Conservation (phyloP, 2,113 vertebrate species). For the Saccopteryx leptura region DNA sequence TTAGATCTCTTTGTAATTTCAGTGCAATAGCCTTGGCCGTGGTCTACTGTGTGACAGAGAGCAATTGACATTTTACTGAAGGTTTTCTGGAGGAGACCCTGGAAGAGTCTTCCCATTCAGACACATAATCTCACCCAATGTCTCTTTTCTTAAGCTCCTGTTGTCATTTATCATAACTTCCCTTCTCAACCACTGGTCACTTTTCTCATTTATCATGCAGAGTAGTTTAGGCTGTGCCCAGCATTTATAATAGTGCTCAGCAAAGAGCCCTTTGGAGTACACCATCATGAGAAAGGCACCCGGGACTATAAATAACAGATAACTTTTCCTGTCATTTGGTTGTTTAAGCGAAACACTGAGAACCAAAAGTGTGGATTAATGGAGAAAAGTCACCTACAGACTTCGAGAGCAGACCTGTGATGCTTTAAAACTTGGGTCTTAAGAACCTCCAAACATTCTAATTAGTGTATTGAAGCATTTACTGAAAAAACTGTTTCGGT, state of each 20-base stretch:
- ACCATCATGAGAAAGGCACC: background rate
- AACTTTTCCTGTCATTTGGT: background rate
- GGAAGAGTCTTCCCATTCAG: background rate
- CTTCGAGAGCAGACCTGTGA: background rate
- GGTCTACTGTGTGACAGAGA: background rate
- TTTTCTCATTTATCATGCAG: background rate
- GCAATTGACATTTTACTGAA: background rate
- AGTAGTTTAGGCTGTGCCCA: background rate
- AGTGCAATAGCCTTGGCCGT: background rate
- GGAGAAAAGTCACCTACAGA: background rate
- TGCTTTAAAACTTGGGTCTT: background rate
- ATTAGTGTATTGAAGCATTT: background rate
- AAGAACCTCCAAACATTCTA: constrained; percentile 22
- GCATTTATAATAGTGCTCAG: background rate
- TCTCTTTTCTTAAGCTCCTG: background rate
- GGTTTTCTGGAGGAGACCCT: background rate
- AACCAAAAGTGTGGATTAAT: background rate
- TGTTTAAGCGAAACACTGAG: background rate
- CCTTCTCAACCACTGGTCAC: background rate
- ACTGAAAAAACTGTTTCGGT: background rate
- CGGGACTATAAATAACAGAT: background rate
- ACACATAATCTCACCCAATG: background rate
- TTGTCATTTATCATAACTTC: background rate
- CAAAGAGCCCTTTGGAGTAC: background rate
- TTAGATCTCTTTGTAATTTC: background rate